A percentile compares a stretch with the other conserved stretches of the same genome.
These are phyloP conservation scores for Asobara japonica DNA, from an alignment of 1,140 invertebrate species.

Conservation along the genomic window DNA sequence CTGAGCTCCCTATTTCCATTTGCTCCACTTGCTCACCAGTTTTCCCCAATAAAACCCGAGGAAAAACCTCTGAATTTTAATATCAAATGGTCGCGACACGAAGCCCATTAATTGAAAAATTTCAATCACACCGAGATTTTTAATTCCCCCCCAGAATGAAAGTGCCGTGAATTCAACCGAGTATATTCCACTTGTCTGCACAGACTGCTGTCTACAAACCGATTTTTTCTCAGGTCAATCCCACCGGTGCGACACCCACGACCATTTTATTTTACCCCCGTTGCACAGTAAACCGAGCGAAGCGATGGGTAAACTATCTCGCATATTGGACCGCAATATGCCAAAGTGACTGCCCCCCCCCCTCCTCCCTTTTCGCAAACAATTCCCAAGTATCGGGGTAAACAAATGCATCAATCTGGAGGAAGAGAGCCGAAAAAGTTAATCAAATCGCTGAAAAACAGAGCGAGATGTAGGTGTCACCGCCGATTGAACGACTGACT, in stretches of 20 bases:
- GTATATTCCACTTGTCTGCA: neutral
- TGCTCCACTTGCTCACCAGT: neutral
- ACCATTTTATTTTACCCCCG: neutral
- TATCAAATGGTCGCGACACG: too few species aligned
- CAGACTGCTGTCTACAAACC: neutral
- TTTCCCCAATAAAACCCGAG: neutral
- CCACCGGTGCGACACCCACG: neutral
- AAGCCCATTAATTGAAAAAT: neutral
- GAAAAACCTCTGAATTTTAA: too few species aligned
- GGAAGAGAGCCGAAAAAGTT: too few species aligned
- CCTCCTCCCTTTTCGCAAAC: neutral
- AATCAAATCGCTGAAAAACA: neutral
- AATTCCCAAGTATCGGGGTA: neutral
- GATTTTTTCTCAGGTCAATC: neutral
- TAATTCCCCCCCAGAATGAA: neutral
- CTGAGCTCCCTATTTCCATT: neutral
- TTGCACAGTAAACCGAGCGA: neutral
- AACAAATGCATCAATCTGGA: neutral
- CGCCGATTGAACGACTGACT: too few species aligned
- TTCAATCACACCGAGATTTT: neutral
- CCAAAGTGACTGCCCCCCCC: conserved; percentile 21
- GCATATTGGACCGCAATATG: conserved; percentile 28
- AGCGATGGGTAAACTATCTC: conserved; percentile 17
- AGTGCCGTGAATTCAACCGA: neutral
- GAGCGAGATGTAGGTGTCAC: too few species aligned